These are phyloP conservation scores for Drosophila yooni DNA, from an alignment of 2,888 invertebrate species.

Conservation along the genomic window DNA sequence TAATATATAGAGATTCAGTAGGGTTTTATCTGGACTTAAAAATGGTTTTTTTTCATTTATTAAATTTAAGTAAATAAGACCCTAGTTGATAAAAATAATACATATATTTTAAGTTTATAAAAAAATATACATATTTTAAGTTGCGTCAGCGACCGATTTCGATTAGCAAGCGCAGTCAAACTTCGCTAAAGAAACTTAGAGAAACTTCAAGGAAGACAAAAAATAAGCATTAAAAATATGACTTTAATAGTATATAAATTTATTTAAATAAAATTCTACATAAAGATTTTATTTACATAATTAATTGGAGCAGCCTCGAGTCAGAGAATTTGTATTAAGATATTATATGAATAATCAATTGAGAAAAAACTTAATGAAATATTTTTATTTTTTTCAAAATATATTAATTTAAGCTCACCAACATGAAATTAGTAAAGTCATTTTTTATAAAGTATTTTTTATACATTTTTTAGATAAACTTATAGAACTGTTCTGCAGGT, in stretches of 20 bases:
- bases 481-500: no score
- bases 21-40: accelerated
- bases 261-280: neutral
- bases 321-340: neutral
- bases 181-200: neutral
- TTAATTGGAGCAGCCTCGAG: neutral
- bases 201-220: neutral
- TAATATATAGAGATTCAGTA: neutral
- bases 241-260: neutral
- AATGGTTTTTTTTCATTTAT: neutral
- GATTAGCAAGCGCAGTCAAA: neutral
- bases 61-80: neutral
- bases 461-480: no score
- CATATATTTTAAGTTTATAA: neutral
- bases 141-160: neutral
- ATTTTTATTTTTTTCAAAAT: neutral
- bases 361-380: neutral
- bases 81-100: neutral
- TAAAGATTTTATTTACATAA: no score
- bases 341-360: neutral
- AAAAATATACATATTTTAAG: neutral
- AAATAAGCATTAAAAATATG: neutral
- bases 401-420: neutral
- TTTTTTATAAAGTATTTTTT: no score
- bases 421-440: no score